These are phyloP conservation scores for Kryptopterus vitreolus DNA, from an alignment of 2,797 vertebrate species.

Conservation along the genomic window DNA sequence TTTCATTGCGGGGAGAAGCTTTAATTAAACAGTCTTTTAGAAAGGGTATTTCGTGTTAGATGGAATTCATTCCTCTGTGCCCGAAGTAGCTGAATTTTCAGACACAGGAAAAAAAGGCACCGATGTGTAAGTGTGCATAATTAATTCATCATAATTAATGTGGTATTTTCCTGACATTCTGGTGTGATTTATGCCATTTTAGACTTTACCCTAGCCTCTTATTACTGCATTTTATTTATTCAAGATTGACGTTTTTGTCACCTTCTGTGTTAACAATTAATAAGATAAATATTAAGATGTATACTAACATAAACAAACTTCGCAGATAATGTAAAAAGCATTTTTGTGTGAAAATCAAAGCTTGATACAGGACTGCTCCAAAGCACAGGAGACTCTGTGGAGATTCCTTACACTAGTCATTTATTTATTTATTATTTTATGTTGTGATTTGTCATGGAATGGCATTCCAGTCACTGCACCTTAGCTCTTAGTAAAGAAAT, in stretches of 20 bases:
- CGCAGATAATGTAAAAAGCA: not conserved
- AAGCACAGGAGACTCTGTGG: not conserved
- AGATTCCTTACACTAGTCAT: not conserved
- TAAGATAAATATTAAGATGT: too few relatives aligned
- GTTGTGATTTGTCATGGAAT: too few relatives aligned
- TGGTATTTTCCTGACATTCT: not conserved
- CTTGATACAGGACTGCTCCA: not conserved
- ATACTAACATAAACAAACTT: not conserved
- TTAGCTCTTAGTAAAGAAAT: too few relatives aligned
- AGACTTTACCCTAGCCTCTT: too few relatives aligned
- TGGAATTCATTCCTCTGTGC: not conserved
- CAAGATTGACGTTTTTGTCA: too few relatives aligned
- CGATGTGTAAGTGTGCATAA: too few relatives aligned
- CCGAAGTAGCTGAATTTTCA: not conserved
- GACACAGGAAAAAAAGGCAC: too few relatives aligned
- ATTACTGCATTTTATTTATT: not conserved
- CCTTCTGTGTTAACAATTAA: not conserved
- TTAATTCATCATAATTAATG: too few relatives aligned
- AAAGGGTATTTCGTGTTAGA: too few relatives aligned
- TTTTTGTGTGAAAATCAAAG: too few relatives aligned
- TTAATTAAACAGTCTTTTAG: not conserved
- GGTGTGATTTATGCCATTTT: not conserved
- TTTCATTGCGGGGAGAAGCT: not conserved
- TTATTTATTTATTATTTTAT: too few relatives aligned
- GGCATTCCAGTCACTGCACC: too few relatives aligned